Conservation (phyloP, 2,797 vertebrate genomes). For the Clarias fuscus region DNA sequence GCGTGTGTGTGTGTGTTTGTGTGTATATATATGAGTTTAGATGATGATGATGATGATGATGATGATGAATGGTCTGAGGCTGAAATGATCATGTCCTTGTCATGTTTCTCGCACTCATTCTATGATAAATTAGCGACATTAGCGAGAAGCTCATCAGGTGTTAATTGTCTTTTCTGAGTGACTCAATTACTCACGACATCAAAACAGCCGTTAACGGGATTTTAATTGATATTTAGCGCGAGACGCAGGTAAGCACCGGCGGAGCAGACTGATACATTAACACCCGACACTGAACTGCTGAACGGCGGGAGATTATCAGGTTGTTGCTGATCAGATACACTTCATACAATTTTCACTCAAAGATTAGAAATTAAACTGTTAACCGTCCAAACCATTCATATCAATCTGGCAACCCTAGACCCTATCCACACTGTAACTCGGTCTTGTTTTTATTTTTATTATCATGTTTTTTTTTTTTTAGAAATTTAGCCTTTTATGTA, state of each 20-base stretch:
- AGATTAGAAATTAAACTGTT: neutral
- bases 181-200: conserved; percentile 25
- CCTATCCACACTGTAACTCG: neutral
- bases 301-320: neutral
- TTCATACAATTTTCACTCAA: neutral
- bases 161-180: conserved; percentile 20
- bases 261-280: neutral
- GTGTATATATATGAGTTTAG: conserved; percentile 21
- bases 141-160: conserved; percentile 40
- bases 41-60: neutral
- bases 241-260: neutral
- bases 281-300: neutral
- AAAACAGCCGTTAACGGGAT: neutral
- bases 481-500: neutral
- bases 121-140: conserved; percentile 37
- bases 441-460: neutral
- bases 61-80: conserved; percentile 8
- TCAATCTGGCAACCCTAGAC: neutral
- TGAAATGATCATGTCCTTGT: conserved; percentile 38
- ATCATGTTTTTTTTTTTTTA: too few species aligned
- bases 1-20: conserved; percentile 33
- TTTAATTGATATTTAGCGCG: neutral
- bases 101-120: conserved; percentile 35
- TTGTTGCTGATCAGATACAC: too few species aligned
- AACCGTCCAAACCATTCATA: neutral